Conservation (phyloP, 2,113 vertebrate species). For the Haemorhous mexicanus region DNA sequence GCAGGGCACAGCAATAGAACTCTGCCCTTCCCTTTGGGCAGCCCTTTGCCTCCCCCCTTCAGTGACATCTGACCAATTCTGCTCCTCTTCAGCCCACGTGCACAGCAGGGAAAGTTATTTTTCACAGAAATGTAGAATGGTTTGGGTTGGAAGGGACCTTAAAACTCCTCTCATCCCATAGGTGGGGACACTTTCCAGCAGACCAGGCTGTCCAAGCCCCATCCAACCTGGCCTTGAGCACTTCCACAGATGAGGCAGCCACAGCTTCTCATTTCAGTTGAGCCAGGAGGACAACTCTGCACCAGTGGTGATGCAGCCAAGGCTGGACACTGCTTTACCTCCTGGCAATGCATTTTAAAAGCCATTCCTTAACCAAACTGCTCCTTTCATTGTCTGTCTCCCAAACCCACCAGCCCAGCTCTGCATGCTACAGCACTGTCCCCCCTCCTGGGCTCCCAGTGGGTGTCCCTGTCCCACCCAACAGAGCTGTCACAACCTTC, state of each 20-base stretch:
- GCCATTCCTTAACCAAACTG: neutral
- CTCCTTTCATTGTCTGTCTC: neutral
- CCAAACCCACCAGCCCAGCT: neutral
- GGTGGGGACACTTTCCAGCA: neutral
- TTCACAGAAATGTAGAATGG: neutral
- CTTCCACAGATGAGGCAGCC: neutral
- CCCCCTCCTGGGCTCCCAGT: neutral
- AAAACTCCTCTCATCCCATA: too few species aligned
- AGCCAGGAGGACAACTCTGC: neutral
- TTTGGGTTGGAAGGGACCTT: neutral
- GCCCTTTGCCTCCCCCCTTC: neutral
- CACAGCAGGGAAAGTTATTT: neutral
- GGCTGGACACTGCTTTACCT: neutral
- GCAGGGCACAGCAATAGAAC: neutral
- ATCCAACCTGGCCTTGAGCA: neutral
- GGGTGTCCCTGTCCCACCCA: neutral
- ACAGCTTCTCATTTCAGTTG: neutral
- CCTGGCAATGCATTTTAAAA: neutral
- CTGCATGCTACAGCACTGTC: neutral
- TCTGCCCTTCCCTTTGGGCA: neutral
- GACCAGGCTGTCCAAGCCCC: neutral
- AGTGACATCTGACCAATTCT: neutral
- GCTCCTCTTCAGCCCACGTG: accelerated
- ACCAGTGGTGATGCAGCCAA: neutral
- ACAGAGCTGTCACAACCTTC: neutral